Evolutionary conservation across 1,140 invertebrate genomes (phyloP), one percentile per base, ranked within the genome.

Genomic region (Pseudomyrmex gracilis): DNA sequence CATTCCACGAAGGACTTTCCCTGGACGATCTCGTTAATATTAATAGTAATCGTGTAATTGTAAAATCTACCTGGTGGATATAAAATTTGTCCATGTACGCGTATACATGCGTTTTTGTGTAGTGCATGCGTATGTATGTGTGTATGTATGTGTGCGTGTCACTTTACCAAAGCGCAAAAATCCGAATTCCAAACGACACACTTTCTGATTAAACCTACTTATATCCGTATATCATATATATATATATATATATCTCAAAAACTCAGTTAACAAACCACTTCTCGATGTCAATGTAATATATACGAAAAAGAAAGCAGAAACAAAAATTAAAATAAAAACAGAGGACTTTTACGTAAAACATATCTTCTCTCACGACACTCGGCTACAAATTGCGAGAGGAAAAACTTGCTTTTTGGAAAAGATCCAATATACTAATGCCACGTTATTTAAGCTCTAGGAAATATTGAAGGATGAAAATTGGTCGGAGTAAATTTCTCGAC

Each of bases 1-100:
- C 67, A 68, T 17, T 53, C 64, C 86, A 83, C 78, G 64, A 78
- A 86, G 82, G 71, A 88, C 86, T 83, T 82, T 85, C 84, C 87
- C 58, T 82, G 87, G 86, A 88, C 76, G 58, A 86, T 87, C 74
- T 77, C 51, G 20, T 89, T 78, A 78, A 68, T 78, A 57, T 78
- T 78, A 88, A 89, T 89, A 88, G 63, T 88, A 85, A 85, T 89
- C 67, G 73, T 89, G 5, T 34, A 34, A 89, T 89, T 89, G 87
- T 78, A 89, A 89, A 89, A 89, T 83, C 87, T 89, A 89, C 86
- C 70, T 83, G 58, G 83, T 82, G 86, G 64, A 85, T 88, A 89
- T 78, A 89, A 89, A 89, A 89, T 89, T 88, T 88, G 68, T 87
- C 43, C 51, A 22, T 88, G 60, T 43, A 22, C 1, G 9, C 9